phyloP scores from a whole-genome alignment of 2,888 invertebrate species.

The Xanthorhoe designata region DNA sequence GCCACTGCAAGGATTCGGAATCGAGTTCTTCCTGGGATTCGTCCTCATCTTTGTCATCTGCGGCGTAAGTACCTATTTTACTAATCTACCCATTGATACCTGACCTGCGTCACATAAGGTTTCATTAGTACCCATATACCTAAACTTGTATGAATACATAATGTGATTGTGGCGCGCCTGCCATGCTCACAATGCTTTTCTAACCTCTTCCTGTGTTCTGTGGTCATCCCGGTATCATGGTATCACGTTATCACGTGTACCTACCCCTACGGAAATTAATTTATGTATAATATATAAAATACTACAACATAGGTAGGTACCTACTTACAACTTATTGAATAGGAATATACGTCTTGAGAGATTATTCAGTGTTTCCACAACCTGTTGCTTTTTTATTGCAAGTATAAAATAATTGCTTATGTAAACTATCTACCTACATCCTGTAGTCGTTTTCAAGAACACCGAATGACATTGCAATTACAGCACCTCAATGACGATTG shows the following conservation, averaged over 20 bases:
- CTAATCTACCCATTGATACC: neutral
- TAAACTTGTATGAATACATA: too few relatives aligned
- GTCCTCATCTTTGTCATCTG: slow-evolving; percentile 96
- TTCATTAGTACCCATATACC: too few relatives aligned
- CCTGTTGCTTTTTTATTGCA: neutral
- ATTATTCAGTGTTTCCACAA: neutral
- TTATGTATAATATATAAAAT: too few relatives aligned
- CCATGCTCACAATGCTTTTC: too few relatives aligned
- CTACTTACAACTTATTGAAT: too few relatives aligned
- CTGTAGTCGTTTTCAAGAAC: slow-evolving; percentile 6
- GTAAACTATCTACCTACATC: neutral
- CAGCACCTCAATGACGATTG: slow-evolving; percentile 19
- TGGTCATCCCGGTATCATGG: too few relatives aligned
- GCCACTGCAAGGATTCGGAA: slow-evolving; percentile 92
- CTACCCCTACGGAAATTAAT: too few relatives aligned
- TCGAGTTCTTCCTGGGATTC: slow-evolving; percentile 96
- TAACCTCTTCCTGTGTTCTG: too few relatives aligned
- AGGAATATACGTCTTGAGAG: neutral
- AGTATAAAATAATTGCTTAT: neutral
- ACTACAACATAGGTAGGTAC: too few relatives aligned
- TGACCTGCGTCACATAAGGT: too few relatives aligned
- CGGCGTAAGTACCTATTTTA: slow-evolving; percentile 87
- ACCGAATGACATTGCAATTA: slow-evolving; percentile 7
- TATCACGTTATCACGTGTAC: too few relatives aligned
- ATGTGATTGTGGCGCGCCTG: too few relatives aligned